Base-by-base conservation (phyloP, 2,797 vertebrate genomes). In the Trematomus bernacchii region DNA sequence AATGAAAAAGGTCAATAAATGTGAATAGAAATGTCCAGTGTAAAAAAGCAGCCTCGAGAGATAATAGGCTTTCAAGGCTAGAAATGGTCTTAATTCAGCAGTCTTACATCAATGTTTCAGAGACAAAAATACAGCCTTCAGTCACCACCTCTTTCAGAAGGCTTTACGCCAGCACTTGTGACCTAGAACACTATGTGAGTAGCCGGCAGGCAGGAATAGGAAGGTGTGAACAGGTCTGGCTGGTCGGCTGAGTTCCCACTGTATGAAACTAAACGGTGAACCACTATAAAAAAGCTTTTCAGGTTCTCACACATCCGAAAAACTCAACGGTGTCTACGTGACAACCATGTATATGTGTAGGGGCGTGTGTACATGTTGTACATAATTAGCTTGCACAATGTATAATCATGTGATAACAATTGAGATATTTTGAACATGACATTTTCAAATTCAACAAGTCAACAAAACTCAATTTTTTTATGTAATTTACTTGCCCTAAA, bases 221-320 rank as follows among this genome's bases (percentile, higher is more conserved):
- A 83, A 84, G 52, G 53, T 77, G 65, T 66, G 66, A 90, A 90
- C 88, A 82, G 77, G 90, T 88, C 81, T 76, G 77, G 57, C 88
- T 75, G 79, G 87, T 85, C 70, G 63, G 72, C 62, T 70, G 52
- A 76, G 64, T 80, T 68, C 58, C 37, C 11, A 10, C 18, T 47
- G 48, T 72, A 50, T 58, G 65, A 68, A 77, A 69, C 33, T 33
- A 63, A 67, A 83, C 63, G 50, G 64, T 57, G 30, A 72, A 68
- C 48, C 4, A 72, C 63, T 13, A 61, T 47, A 67, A 83, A 71
- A 71, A 70, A 63, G 55, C 59, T 63, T 86, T 65, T 76, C 42
- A 61, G 19, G 37, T 21, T 59, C 48, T 37, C 33, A 37, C 33
- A 68, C 44, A 55, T 76, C 46, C 16, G 15, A 80, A 66, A 63